Evolutionary conservation across 2,113 vertebrate genomes (phyloP).

Genomic region (western clawed frog (Xenopus tropicalis)): UCB_Xtro_10.0 CM004444.2:139186001-139186500

Average conservation of each 20-base stretch:
- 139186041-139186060: no score
- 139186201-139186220: constrained; percentile 18
- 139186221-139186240: constrained; percentile 32
- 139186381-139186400: neutral
- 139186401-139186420: no score
- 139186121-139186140: no score
- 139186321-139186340: neutral
- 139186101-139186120: no score
- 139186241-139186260: constrained; percentile 42
- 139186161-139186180: constrained; percentile 7
- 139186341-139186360: constrained; percentile 29
- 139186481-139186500: no score
- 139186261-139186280: constrained; percentile 23
- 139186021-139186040: no score
- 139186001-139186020: no score
- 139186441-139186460: no score
- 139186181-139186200: neutral
- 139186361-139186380: neutral
- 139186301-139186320: constrained; percentile 39
- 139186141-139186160: neutral
- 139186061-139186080: no score
- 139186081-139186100: no score
- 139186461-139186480: no score
- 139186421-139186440: no score
- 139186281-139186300: constrained; percentile 29